Conservation (phyloP, 2,888 invertebrate species). For the Adelphocoris suturalis region DNA sequence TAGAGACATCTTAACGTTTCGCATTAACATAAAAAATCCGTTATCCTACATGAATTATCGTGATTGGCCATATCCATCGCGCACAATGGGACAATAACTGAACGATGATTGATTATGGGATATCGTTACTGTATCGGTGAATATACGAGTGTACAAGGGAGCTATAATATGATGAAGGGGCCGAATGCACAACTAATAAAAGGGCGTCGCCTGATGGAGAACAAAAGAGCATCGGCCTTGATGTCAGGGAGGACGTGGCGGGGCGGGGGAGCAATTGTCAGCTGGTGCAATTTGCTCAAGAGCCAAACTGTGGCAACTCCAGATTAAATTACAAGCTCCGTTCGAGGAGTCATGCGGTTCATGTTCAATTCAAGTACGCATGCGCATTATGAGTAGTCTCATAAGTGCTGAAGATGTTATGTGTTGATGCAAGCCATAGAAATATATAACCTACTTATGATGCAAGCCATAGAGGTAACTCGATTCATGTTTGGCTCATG, state of each 20-base stretch:
- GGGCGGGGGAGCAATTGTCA: neutral
- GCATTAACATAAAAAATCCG: neutral
- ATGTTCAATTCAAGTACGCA: too few relatives aligned
- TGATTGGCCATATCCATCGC: neutral
- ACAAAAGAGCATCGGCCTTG: conserved; percentile 18
- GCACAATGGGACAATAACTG: neutral
- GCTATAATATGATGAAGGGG: neutral
- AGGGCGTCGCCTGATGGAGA: conserved; percentile 24
- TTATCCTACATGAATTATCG: neutral
- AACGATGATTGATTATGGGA: neutral
- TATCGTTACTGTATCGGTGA: neutral
- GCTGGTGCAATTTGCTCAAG: neutral
- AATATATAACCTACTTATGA: too few relatives aligned
- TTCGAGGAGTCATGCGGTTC: too few relatives aligned
- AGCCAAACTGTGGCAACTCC: neutral
- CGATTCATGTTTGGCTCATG: too few relatives aligned
- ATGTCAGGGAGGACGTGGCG: neutral
- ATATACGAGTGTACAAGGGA: neutral
- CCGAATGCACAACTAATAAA: conserved; percentile 7
- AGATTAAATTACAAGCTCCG: neutral
- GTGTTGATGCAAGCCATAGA: too few relatives aligned
- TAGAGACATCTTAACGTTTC: neutral
- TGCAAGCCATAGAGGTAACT: too few relatives aligned
- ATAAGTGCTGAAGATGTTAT: too few relatives aligned
- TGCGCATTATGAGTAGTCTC: too few relatives aligned